Conservation (phyloP, 1,140 invertebrate species). For the Atta colombica region DNA sequence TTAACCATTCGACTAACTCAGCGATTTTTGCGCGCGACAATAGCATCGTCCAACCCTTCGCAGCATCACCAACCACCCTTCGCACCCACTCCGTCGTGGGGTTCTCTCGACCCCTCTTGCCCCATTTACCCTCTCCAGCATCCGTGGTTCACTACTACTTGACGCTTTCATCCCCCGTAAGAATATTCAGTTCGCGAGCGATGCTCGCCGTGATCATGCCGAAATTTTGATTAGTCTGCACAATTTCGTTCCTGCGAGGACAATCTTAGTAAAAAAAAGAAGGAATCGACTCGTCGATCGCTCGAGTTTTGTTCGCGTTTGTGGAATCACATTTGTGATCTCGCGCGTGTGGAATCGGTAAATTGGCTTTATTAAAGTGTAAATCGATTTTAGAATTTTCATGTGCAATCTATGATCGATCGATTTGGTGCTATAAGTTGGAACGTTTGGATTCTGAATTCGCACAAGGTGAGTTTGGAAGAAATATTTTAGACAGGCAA, state of each 20-base stretch:
- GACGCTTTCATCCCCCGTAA: slow-evolving; percentile 69
- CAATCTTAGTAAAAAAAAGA: not conserved
- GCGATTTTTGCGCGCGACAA: slow-evolving; percentile 74
- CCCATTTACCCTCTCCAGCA: slow-evolving; percentile 67
- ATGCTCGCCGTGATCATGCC: slow-evolving; percentile 77
- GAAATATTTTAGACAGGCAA: not conserved
- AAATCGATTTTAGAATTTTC: slow-evolving; percentile 5
- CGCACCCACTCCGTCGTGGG: slow-evolving; percentile 38
- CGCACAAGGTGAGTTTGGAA: slow-evolving; percentile 1
- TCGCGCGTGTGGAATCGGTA: slow-evolving; percentile 1
- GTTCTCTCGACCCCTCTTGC: slow-evolving; percentile 71
- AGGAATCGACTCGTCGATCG: not conserved
- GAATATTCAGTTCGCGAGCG: slow-evolving; percentile 78
- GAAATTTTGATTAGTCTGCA: slow-evolving; percentile 56
- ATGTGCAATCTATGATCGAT: slow-evolving; percentile 23
- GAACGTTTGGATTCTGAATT: not conserved
- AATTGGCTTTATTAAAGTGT: not conserved
- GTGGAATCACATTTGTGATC: not conserved
- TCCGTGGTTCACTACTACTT: slow-evolving; percentile 66
- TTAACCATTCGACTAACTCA: slow-evolving; percentile 75
- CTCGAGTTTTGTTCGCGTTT: slow-evolving; percentile 14
- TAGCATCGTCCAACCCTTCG: slow-evolving; percentile 71
- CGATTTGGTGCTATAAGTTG: slow-evolving; percentile 31
- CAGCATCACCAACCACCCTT: slow-evolving; percentile 27
- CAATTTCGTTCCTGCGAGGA: not conserved